Conservation (phyloP, 1,140 invertebrate species). For the Caenorhabditis briggsae region DNA sequence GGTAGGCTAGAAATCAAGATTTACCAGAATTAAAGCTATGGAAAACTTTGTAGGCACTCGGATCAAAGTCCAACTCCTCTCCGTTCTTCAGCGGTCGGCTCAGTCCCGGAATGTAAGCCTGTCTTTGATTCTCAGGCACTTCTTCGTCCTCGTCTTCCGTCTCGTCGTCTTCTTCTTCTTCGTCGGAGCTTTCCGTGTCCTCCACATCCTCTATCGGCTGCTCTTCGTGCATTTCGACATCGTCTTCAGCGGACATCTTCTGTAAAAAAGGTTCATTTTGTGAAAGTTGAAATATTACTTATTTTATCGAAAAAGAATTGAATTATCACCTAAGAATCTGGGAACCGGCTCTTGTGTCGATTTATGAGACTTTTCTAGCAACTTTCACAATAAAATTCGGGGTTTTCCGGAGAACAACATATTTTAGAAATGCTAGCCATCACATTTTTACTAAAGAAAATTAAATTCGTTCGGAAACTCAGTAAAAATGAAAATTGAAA, state of each 20-base stretch:
- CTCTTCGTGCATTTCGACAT: conserved; percentile 38
- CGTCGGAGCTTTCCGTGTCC: background rate
- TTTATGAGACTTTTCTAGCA: no score
- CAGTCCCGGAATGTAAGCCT: conserved; percentile 68
- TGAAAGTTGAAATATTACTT: no score
- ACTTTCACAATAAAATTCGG: no score
- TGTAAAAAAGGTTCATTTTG: background rate
- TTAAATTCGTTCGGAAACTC: background rate
- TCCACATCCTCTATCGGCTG: conserved; percentile 21
- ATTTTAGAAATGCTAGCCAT: no score
- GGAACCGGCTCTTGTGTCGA: no score
- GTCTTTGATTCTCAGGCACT: conserved; percentile 36
- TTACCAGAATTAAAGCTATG: conserved; percentile 68
- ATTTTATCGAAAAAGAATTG: no score
- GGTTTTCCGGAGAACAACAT: no score
- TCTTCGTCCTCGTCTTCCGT: conserved; percentile 51
- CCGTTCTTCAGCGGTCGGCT: conserved; percentile 65
- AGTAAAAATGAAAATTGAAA: background rate
- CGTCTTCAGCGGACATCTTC: conserved; percentile 34
- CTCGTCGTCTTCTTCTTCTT: conserved; percentile 49
- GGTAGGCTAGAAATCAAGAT: background rate
- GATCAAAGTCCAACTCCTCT: conserved; percentile 68
- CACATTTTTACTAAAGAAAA: background rate
- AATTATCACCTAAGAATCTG: no score
- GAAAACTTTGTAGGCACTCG: conserved; percentile 65